Base-by-base conservation (phyloP, 1,140 invertebrate species). In the Aporrectodea caliginosa region DNA sequence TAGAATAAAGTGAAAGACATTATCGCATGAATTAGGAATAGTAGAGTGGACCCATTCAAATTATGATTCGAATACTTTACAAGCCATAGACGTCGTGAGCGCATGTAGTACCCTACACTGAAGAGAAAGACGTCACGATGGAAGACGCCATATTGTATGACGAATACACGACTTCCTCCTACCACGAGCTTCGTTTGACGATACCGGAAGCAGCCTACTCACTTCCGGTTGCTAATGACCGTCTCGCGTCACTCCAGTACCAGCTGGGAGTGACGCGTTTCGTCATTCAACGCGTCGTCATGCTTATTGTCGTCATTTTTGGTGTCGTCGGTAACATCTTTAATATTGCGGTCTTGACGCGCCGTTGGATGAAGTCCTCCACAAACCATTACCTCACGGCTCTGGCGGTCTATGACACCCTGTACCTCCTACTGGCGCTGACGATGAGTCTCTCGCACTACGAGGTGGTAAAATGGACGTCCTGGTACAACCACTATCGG, bases 351-450 rank as follows among this genome's bases (percentile, higher is more conserved):
- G 92, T 94, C 78, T 89, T 94, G 80, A 93, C 92, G 75, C 89
- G 92, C 79, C 88, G 91, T 80, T 90, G 92, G 58, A 93, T 94
- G 93, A 88, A 91, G 75, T 91, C 91, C 78, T 93, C 92, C 70
- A 94, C 93, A 69, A 93, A 93, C 87, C 85, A 84, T 82, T 94
- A 94, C 87, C 88, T 94, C 83, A 92, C 92, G 72, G 92, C 92
- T 0, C 85, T 94, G 81, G 93, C 93, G 30, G 90, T 92, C 68
- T 92, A 92, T 68, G 93, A 94, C 84, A 89, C 92, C 73, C 87
- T 93, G 29, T 93, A 93, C 86, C 88, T 93, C 43, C 85, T 92
- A 31, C 91, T 92, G 83, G 90, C 90, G 80, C 90, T 93, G 82
- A 85, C 91, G 35, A 86, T 93, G 35, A 92, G 91, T 0, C 87